phyloP scores from a whole-genome alignment of 2,888 invertebrate genomes.

The Drosophila formosana region DNA sequence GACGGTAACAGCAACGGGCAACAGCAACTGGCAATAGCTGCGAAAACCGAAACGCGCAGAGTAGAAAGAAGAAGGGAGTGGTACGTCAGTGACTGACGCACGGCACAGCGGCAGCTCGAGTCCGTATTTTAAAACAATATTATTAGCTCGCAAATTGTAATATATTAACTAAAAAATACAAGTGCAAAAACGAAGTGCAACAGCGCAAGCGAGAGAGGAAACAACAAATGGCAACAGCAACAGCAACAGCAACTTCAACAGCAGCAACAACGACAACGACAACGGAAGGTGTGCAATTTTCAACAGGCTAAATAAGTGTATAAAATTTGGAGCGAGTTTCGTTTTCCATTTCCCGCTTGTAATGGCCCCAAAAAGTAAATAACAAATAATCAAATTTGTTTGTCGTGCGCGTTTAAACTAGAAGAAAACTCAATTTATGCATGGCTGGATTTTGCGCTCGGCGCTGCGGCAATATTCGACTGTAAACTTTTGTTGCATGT shows the following conservation, averaged over 20 bases:
- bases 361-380: neutral
- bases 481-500: conserved; percentile 72
- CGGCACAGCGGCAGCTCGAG: conserved; percentile 83
- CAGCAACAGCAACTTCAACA: conserved; percentile 7
- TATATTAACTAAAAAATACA: conserved; percentile 31
- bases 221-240: conserved; percentile 30
- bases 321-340: conserved; percentile 41
- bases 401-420: conserved; percentile 29
- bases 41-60: conserved; percentile 70
- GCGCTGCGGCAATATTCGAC: conserved; percentile 46
- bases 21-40: conserved; percentile 59
- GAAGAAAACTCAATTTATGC: conserved; percentile 63
- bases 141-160: conserved; percentile 36
- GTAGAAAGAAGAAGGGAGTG: conserved; percentile 86
- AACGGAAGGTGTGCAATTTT: conserved; percentile 54
- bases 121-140: conserved; percentile 62
- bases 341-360: conserved; percentile 19
- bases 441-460: conserved; percentile 60
- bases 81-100: conserved; percentile 86
- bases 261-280: no score
- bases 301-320: conserved; percentile 41
- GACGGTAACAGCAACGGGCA: conserved; percentile 58
- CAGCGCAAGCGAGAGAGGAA: conserved; percentile 30
- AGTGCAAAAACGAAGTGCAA: conserved; percentile 39
- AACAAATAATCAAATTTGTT: conserved; percentile 26